phyloP scores from a whole-genome alignment of 2,888 invertebrate genomes.

The Spilarctia lutea region DNA sequence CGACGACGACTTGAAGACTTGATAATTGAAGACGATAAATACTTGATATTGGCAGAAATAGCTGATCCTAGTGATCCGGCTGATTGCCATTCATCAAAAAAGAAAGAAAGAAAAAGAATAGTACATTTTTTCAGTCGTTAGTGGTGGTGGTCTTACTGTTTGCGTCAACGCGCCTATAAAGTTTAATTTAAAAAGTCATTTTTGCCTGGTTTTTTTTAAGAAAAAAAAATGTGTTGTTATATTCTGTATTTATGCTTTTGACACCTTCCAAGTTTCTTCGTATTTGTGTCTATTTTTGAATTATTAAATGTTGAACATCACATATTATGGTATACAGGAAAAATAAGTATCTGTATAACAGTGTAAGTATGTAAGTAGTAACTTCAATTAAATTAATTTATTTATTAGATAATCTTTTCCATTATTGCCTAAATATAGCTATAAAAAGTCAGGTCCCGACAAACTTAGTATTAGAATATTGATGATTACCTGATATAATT shows the following conservation, averaged over 20 bases:
- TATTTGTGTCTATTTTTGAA: not conserved
- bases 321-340: not conserved
- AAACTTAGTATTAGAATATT: not conserved
- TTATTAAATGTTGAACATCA: not conserved
- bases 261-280: not conserved
- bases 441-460: not conserved
- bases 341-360: not conserved
- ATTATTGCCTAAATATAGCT: conserved; percentile 5
- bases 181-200: not conserved
- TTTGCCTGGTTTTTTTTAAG: not conserved
- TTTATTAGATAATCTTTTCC: not conserved
- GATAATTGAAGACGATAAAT: too few species aligned
- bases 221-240: not conserved
- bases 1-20: too few species aligned
- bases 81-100: too few species aligned
- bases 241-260: not conserved
- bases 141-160: not conserved
- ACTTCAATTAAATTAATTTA: not conserved
- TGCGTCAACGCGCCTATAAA: not conserved
- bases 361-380: not conserved
- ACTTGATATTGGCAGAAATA: too few species aligned
- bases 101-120: too few species aligned
- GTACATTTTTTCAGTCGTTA: not conserved
- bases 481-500: not conserved
- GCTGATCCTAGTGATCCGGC: too few species aligned